Base-by-base conservation (phyloP, 2,888 invertebrate species). In the Ichneumoninae sp. region DNA sequence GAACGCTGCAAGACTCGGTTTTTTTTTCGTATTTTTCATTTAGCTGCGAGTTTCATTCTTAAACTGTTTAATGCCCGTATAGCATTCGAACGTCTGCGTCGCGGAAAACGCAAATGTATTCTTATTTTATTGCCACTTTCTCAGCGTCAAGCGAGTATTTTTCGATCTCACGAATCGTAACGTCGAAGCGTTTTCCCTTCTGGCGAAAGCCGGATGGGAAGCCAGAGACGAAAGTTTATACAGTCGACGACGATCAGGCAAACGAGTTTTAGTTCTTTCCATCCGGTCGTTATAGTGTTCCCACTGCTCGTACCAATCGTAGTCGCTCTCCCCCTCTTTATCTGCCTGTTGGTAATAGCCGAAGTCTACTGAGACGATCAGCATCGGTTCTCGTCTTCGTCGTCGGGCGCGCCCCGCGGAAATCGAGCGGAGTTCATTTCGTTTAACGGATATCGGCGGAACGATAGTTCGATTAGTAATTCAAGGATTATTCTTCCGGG, bases 401-500 rank as follows among this genome's bases (percentile, higher is more conserved):
- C 82, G 77, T 81, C 74, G 84, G 74, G 54, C 69, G 83, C 83
- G 82, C 76, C 83, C 69, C 73, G 80, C 80, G 75, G 89, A 88
- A 89, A 89, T 88, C 83, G 88, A 89, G 87, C 88, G 83, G 71
- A 83, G 83, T 83, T 85, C 82, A 88, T 87, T 87, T 85, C 85
- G 84, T 87, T 85, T 85, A 82, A 79, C 87, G 87, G 86, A 88
- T 87, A 83, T 73, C 87, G 77, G 60, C 69, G 76, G 74, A 78
- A 68, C 86, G 87, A 87, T 86, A 85, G 87, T 85, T 81, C 83
- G 89, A 89, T 91, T 88, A 89, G 87, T 89, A 89, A 90, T 89
- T 89, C 89, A 88, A 88, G 86, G 87, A 88, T 88, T 90, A 91
- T 89, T 88, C 87, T 88, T 89, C 87, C 88, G 89, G 86, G 87